These are phyloP conservation scores for Phocides pigmalion DNA, from an alignment of 1,140 invertebrate genomes.

Conservation along the genomic window DNA sequence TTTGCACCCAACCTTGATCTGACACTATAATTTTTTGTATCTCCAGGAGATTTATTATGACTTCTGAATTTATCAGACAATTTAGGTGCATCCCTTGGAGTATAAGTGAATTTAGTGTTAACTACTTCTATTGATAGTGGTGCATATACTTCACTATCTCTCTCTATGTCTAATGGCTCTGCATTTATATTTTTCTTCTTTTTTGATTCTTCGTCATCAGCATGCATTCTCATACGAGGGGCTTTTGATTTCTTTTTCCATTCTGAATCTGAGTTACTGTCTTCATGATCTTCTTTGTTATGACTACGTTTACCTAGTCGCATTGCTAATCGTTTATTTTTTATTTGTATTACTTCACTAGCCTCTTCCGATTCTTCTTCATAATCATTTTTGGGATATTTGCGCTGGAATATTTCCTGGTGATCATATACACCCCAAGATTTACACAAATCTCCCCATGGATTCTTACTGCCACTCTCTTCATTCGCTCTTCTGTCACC, in stretches of 20 bases:
- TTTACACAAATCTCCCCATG: constrained; percentile 88
- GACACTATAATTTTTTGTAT: constrained; percentile 44
- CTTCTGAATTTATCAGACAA: constrained; percentile 70
- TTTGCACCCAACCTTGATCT: constrained; percentile 66
- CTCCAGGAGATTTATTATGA: constrained; percentile 39
- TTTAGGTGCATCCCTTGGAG: constrained; percentile 52
- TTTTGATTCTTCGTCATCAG: constrained; percentile 92
- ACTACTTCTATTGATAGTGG: constrained; percentile 72
- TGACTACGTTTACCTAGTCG: constrained; percentile 73
- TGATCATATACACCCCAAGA: constrained; percentile 87
- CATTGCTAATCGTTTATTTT: constrained; percentile 70
- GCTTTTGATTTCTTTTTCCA: constrained; percentile 87
- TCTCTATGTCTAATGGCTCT: constrained; percentile 47
- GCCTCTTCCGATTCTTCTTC: constrained; percentile 41
- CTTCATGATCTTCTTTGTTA: constrained; percentile 59
- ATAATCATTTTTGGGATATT: constrained; percentile 53
- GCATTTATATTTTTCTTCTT: constrained; percentile 68
- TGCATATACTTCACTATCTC: constrained; percentile 60
- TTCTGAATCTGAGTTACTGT: constrained; percentile 78
- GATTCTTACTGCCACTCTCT: constrained; percentile 85
- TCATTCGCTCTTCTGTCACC: constrained; percentile 66
- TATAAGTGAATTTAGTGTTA: constrained; percentile 59
- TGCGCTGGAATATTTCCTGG: constrained; percentile 82
- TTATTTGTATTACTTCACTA: constrained; percentile 48
- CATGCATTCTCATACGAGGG: constrained; percentile 92